phyloP scores from a whole-genome alignment of 2,113 vertebrate species.

The Gasterosteus aculeatus region DNA sequence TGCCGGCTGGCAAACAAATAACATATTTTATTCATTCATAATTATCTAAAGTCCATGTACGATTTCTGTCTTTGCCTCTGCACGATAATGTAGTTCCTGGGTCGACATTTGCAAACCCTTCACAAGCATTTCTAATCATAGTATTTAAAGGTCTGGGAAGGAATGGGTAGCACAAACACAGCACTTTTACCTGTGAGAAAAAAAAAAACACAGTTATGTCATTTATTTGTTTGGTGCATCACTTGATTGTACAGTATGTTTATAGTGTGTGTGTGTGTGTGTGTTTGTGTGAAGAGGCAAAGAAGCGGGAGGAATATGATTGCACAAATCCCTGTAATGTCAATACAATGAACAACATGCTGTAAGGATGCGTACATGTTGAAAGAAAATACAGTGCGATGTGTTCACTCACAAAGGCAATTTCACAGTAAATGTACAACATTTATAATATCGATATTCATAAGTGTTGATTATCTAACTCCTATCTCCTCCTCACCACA shows the following conservation, averaged over 20 bases:
- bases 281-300: background rate
- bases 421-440: slow-evolving; percentile 5
- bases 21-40: background rate
- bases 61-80: background rate
- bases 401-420: slow-evolving; percentile 18
- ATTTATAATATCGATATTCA: slow-evolving; percentile 5
- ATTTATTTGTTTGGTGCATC: background rate
- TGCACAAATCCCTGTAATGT: slow-evolving; percentile 16
- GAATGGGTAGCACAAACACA: background rate
- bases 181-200: background rate
- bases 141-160: background rate
- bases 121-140: background rate
- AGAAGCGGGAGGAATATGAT: slow-evolving; percentile 4
- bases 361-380: slow-evolving; percentile 20
- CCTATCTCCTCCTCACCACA: background rate
- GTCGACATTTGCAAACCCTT: background rate
- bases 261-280: background rate
- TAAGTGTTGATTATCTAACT: background rate
- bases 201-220: background rate
- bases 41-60: background rate
- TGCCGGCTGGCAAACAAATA: background rate
- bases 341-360: slow-evolving; percentile 18
- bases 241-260: background rate
- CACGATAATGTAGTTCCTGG: background rate
- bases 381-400: slow-evolving; percentile 1